A percentile compares a stretch with the other conserved stretches of the same genome.
These are phyloP conservation scores for Argyra leucocephala DNA, from an alignment of 2,888 invertebrate genomes.

Conservation along the genomic window DNA sequence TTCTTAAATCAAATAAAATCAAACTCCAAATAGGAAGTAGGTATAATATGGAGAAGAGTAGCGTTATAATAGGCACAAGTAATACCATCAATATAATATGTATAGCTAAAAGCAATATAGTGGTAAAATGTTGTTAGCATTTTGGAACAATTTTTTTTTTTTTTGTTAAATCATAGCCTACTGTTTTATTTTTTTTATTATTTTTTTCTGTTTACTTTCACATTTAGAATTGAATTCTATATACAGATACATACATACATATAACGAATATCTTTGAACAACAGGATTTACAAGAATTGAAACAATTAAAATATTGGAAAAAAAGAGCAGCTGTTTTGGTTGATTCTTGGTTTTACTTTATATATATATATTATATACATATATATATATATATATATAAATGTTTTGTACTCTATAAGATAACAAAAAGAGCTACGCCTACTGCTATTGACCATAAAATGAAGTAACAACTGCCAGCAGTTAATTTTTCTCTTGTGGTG, in stretches of 20 bases:
- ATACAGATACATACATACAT: too few species aligned
- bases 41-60: background rate
- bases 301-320: too few species aligned
- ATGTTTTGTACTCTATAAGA: too few species aligned
- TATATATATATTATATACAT: background rate
- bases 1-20: too few species aligned
- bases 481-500: background rate
- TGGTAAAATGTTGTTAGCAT: background rate
- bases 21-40: background rate
- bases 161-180: background rate
- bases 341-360: background rate
- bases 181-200: background rate
- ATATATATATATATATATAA: too few species aligned
- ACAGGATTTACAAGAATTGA: too few species aligned
- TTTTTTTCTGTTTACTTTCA: too few species aligned
- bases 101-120: background rate
- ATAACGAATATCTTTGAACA: too few species aligned
- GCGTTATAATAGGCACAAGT: background rate
- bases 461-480: background rate
- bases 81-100: background rate
- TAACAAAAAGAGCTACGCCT: too few species aligned
- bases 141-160: too few species aligned
- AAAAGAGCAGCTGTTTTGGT: background rate
- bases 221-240: too few species aligned
- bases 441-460: background rate